phyloP scores from a whole-genome alignment of 30 jellyfish, hydroid and myxozoan genomes.

The Catostylus mosaicus region DNA sequence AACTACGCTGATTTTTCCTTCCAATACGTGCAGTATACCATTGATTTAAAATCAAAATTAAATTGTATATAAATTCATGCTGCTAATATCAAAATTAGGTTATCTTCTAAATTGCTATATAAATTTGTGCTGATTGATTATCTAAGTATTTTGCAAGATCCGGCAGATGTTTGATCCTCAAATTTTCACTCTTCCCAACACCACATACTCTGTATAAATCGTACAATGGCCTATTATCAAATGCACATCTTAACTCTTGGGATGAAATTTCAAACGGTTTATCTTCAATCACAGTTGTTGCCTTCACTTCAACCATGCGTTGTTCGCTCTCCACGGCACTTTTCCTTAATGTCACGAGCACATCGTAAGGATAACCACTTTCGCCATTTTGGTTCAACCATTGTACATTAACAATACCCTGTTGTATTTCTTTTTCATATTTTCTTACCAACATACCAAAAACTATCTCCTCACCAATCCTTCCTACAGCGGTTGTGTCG shows the following conservation, averaged over 20 bases:
- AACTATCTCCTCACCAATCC: conserved; percentile 72
- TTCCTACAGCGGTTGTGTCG: conserved; percentile 45
- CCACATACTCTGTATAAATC: conserved; percentile 85
- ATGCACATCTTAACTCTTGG: conserved; percentile 66
- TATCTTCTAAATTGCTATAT: background rate
- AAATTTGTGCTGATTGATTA: conserved; percentile 46
- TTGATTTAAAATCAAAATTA: too few relatives aligned
- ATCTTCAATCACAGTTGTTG: conserved; percentile 47
- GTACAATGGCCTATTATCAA: conserved; percentile 23
- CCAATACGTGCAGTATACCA: too few relatives aligned
- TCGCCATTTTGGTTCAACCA: conserved; percentile 79
- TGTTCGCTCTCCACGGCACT: background rate
- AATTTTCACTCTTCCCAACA: background rate
- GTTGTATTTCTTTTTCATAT: background rate
- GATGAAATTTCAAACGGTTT: conserved; percentile 83
- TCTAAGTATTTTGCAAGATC: conserved; percentile 60
- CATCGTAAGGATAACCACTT: conserved; percentile 72
- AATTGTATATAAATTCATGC: too few relatives aligned
- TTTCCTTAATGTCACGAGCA: conserved; percentile 5
- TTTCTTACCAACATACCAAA: conserved; percentile 11
- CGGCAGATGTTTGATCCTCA: conserved; percentile 48
- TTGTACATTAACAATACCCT: background rate
- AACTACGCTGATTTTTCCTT: too few relatives aligned
- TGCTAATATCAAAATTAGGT: background rate
- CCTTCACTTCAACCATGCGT: conserved; percentile 70